Conservation (phyloP, 2,113 vertebrate genomes). For the Lophura nycthemera region DNA sequence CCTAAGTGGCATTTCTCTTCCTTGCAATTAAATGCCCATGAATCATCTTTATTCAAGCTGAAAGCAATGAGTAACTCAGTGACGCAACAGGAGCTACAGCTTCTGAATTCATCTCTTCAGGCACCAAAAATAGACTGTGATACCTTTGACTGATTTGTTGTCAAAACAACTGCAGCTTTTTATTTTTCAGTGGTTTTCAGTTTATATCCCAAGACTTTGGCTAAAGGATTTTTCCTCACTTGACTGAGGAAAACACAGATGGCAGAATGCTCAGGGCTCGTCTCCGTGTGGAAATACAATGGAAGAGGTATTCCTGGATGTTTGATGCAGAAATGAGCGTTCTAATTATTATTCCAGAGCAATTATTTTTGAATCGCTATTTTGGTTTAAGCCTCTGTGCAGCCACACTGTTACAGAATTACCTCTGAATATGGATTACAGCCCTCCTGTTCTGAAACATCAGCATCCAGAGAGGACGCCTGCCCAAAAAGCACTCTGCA, state of each 20-base stretch:
- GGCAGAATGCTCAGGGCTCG: background rate
- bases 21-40: background rate
- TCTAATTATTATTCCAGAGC: constrained; percentile 22
- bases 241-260: background rate
- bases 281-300: background rate
- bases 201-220: background rate
- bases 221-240: background rate
- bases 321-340: background rate
- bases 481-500: background rate
- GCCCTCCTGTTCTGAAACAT: constrained; percentile 5
- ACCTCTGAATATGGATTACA: background rate
- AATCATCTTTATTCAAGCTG: constrained; percentile 28
- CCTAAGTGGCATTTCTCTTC: background rate
- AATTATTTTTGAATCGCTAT: background rate
- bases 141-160: constrained; percentile 31
- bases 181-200: background rate
- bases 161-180: constrained; percentile 30
- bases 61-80: constrained; percentile 46
- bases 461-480: background rate
- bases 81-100: constrained; percentile 16
- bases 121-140: background rate
- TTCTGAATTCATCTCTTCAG: constrained; percentile 20
- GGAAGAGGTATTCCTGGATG: background rate
- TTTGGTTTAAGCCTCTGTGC: background rate
- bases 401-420: constrained; percentile 15